These are phyloP conservation scores for Ips nitidus DNA, from an alignment of 1,140 invertebrate genomes.

Conservation along the genomic window DNA sequence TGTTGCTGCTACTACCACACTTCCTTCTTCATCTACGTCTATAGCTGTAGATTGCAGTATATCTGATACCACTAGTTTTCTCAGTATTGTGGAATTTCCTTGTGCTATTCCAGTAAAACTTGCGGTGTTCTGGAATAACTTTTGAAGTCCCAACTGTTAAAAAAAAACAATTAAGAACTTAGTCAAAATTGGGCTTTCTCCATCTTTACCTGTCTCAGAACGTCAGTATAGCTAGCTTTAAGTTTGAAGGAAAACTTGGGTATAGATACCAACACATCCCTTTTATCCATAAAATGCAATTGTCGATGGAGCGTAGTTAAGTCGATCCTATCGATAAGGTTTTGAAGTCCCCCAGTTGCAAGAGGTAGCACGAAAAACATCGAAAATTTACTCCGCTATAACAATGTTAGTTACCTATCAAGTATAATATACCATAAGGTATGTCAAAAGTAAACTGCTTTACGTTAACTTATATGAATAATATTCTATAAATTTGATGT, in stretches of 20 bases:
- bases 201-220: constrained; percentile 60
- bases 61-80: constrained; percentile 65
- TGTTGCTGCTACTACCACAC: constrained; percentile 73
- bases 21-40: constrained; percentile 82
- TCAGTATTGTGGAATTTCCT: constrained; percentile 53
- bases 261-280: constrained; percentile 63
- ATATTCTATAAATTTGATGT: too few relatives aligned
- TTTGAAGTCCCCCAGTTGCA: constrained; percentile 59
- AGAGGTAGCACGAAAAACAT: constrained; percentile 74
- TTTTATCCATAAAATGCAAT: constrained; percentile 60
- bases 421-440: too few relatives aligned
- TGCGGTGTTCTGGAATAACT: constrained; percentile 69
- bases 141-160: constrained; percentile 66
- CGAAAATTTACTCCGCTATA: constrained; percentile 67
- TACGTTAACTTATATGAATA: too few relatives aligned
- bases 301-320: constrained; percentile 58
- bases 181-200: too few relatives aligned
- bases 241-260: constrained; percentile 80
- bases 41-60: constrained; percentile 81
- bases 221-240: constrained; percentile 61
- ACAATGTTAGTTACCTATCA: neutral
- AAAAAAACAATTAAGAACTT: constrained; percentile 20
- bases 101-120: constrained; percentile 65
- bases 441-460: too few relatives aligned
- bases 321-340: constrained; percentile 61